These are phyloP conservation scores for Drosophila longiperda DNA, from an alignment of 2,888 invertebrate species.

Conservation along the genomic window DNA sequence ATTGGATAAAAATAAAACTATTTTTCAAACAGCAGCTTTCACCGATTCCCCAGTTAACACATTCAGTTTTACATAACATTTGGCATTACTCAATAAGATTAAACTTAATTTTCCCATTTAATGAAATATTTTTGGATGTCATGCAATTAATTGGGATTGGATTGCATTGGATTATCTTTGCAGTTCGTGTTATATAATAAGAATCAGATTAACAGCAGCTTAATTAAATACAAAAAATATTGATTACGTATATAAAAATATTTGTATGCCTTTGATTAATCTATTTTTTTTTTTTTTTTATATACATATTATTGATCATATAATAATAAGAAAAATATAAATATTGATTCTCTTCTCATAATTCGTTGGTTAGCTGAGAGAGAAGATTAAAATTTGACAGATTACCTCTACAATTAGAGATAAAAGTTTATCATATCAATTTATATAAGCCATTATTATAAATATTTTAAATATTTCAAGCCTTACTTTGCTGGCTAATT, in stretches of 20 bases:
- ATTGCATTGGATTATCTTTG: conserved; percentile 18
- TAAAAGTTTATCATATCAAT: too few relatives aligned
- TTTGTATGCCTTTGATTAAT: too few relatives aligned
- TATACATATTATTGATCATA: too few relatives aligned
- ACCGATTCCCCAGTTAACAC: not conserved
- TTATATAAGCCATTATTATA: too few relatives aligned
- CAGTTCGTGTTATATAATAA: not conserved
- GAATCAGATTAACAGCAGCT: not conserved
- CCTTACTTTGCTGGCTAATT: too few relatives aligned
- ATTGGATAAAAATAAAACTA: not conserved
- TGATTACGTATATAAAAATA: too few relatives aligned
- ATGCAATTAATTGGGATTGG: conserved; percentile 43
- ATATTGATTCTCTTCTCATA: not conserved
- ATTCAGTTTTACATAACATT: not conserved
- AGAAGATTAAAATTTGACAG: not conserved
- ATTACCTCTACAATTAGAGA: too few relatives aligned
- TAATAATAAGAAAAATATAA: too few relatives aligned
- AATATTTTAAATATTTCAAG: too few relatives aligned
- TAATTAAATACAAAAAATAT: too few relatives aligned
- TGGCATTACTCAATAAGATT: not conserved
- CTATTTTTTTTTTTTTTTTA: too few relatives aligned
- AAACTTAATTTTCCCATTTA: not conserved
- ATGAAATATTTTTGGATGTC: conserved; percentile 1
- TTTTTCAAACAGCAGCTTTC: not conserved
- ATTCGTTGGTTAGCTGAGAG: not conserved